phyloP scores from a whole-genome alignment of 2,888 invertebrate species.

The Mechanitis mazaeus region DNA sequence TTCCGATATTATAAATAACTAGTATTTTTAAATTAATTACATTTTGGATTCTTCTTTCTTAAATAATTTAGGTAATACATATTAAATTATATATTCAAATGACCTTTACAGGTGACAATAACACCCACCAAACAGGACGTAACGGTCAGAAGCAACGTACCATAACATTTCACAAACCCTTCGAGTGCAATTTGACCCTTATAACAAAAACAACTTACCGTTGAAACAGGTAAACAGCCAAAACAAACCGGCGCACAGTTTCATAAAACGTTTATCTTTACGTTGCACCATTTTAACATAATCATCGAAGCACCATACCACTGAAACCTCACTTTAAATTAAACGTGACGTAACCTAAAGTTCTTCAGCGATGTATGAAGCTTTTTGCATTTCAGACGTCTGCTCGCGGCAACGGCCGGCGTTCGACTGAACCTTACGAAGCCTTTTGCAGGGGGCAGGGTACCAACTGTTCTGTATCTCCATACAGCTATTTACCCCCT shows the following conservation, averaged over 20 bases:
- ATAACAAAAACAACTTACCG: slow-evolving; percentile 53
- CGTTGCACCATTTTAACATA: slow-evolving; percentile 65
- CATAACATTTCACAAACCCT: slow-evolving; percentile 43
- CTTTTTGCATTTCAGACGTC: slow-evolving; percentile 34
- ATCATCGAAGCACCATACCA: slow-evolving; percentile 64
- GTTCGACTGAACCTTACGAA: slow-evolving; percentile 50
- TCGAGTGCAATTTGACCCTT: slow-evolving; percentile 45
- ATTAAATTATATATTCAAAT: too few relatives aligned
- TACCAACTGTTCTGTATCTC: slow-evolving; percentile 66
- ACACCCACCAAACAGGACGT: slow-evolving; percentile 29
- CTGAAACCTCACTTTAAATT: slow-evolving; percentile 46
- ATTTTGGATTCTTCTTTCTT: too few relatives aligned
- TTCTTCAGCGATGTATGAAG: slow-evolving; percentile 29
- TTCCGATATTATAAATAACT: too few relatives aligned
- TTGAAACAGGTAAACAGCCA: slow-evolving; percentile 66
- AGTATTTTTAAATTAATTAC: too few relatives aligned
- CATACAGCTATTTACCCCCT: slow-evolving; percentile 54
- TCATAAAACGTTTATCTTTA: slow-evolving; percentile 55
- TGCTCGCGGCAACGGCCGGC: slow-evolving; percentile 45
- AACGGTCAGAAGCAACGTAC: slow-evolving; percentile 49
- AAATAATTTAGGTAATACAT: too few relatives aligned
- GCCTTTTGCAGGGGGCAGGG: slow-evolving; percentile 53
- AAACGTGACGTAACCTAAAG: slow-evolving; percentile 66
- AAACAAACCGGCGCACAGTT: slow-evolving; percentile 54
- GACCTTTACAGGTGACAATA: slow-evolving; percentile 5